These are phyloP conservation scores for Indicator maculatus DNA, from an alignment of 2,113 vertebrate species.

Conservation along the genomic window DNA sequence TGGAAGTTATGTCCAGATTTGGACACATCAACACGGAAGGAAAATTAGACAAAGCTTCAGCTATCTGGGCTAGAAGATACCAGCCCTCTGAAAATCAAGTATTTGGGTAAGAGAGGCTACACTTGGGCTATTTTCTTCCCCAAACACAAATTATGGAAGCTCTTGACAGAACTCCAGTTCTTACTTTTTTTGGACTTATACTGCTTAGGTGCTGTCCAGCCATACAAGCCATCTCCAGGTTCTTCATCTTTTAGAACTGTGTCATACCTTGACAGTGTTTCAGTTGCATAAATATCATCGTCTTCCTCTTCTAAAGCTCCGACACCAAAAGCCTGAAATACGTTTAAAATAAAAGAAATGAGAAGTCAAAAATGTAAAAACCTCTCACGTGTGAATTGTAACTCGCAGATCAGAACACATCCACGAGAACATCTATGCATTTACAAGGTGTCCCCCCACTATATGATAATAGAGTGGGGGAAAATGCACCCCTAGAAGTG, in stretches of 20 bases:
- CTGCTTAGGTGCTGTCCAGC: conserved; percentile 93
- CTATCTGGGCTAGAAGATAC: background rate
- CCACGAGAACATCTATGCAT: background rate
- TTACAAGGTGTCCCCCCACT: background rate
- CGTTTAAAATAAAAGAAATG: background rate
- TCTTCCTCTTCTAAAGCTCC: conserved; percentile 95
- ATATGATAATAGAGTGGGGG: background rate
- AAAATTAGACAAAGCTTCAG: background rate
- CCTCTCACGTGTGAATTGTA: background rate
- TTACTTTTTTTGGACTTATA: conserved; percentile 81
- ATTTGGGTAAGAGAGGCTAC: background rate
- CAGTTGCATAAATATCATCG: conserved; percentile 91
- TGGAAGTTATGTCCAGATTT: background rate
- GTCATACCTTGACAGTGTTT: conserved; percentile 91
- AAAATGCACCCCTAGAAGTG: background rate
- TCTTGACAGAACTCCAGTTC: background rate
- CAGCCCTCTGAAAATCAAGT: background rate
- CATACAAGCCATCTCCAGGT: conserved; percentile 90
- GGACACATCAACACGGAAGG: background rate
- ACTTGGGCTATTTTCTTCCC: fast-evolving
- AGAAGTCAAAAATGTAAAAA: background rate
- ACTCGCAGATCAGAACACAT: background rate
- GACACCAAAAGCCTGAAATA: conserved; percentile 90
- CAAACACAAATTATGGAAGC: background rate
- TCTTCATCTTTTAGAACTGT: conserved; percentile 87